Conservation (phyloP, 2,888 invertebrate genomes). For the Criorhina ranunculi region DNA sequence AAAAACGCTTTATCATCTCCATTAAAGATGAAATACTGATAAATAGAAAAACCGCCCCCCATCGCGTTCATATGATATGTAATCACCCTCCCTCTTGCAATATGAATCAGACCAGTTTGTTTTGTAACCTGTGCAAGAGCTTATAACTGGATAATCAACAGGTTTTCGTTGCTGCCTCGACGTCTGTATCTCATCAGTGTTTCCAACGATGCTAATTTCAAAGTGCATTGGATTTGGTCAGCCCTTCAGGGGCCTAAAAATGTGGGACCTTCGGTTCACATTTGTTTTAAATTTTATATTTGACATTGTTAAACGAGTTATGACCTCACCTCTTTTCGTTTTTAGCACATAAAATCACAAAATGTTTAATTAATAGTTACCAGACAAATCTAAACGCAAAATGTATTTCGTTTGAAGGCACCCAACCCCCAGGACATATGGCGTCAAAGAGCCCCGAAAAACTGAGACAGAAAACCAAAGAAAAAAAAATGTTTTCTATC, state of each 20-base stretch:
- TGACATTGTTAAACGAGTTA: constrained; percentile 13
- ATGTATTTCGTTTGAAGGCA: neutral
- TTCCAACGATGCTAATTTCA: neutral
- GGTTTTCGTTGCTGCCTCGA: constrained; percentile 23
- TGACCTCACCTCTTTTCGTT: neutral
- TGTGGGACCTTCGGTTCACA: neutral
- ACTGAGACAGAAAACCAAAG: neutral
- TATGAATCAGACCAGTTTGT: constrained; percentile 31
- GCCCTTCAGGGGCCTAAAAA: neutral
- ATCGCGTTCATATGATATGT: neutral
- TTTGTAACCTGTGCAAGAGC: constrained; percentile 28
- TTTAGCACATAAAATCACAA: constrained; percentile 1
- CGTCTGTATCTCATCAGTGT: constrained; percentile 16
- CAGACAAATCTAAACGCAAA: constrained; percentile 7
- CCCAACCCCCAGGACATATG: neutral
- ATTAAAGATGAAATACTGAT: neutral
- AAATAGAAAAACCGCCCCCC: neutral
- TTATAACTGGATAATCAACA: constrained; percentile 45
- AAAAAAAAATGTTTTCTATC: neutral
- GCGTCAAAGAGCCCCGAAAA: constrained; percentile 13
- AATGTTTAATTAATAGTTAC: neutral
- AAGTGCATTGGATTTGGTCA: constrained; percentile 3
- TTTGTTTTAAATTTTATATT: constrained; percentile 7
- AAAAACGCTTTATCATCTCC: no score
- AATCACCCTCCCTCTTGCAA: no score